These are phyloP conservation scores for Caenorhabditis sp. DNA, from an alignment of 2,888 invertebrate genomes.

Conservation along the genomic window DNA sequence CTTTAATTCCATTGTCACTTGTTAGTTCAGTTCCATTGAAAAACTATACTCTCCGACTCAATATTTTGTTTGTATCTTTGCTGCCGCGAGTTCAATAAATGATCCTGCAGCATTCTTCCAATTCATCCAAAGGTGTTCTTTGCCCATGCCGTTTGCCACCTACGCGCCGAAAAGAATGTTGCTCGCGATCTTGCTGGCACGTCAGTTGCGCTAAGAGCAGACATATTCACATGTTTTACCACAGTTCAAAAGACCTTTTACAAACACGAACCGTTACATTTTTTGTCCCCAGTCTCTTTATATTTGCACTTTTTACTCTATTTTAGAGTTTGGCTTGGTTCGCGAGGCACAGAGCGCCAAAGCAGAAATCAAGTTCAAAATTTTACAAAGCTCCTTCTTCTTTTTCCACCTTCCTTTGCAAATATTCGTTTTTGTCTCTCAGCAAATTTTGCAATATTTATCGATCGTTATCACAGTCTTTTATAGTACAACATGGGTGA, in stretches of 20 bases:
- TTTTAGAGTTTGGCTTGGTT: conserved; percentile 12
- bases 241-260: conserved; percentile 62
- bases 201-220: conserved; percentile 52
- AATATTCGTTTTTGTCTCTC: conserved; percentile 26
- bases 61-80: conserved; percentile 23
- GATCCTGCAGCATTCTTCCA: conserved; percentile 25
- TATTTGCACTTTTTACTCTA: conserved; percentile 45
- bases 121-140: conserved; percentile 26
- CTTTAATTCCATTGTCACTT: neutral
- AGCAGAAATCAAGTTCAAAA: conserved; percentile 54
- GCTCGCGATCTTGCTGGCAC: conserved; percentile 47
- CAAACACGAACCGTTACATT: conserved; percentile 44
- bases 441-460: conserved; percentile 18
- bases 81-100: conserved; percentile 33
- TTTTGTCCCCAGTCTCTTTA: conserved; percentile 5
- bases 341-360: conserved; percentile 17
- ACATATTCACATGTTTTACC: conserved; percentile 57
- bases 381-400: conserved; percentile 40
- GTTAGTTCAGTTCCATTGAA: neutral
- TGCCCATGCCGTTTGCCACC: conserved; percentile 39
- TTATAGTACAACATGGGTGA: conserved; percentile 13
- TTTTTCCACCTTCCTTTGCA: conserved; percentile 18
- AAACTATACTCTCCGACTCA: conserved; percentile 7
- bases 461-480: conserved; percentile 46
- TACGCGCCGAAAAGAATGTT: conserved; percentile 37